Evolutionary conservation across 2,888 invertebrate genomes (phyloP), one percentile per base, ranked within the genome.

Genomic region (Chrysomela aeneicollis): DNA sequence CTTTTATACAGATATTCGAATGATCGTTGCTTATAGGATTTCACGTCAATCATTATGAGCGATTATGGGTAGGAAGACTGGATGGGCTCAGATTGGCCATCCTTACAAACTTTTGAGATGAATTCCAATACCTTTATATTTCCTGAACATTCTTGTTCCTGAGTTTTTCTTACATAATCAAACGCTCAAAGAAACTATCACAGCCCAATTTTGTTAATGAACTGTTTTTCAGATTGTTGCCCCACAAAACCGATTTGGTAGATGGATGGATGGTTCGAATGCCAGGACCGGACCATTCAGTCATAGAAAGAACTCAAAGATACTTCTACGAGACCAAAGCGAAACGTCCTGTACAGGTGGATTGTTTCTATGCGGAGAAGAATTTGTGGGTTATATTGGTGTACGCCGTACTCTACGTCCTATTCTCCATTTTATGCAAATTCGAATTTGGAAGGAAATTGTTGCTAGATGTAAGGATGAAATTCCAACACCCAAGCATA

Each of bases 281-380:
- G 83, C 88, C 88, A 0, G 94, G 95, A 32, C 85, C 94, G 8
- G 97, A 97, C 84, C 87, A 88, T 64, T 89, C 95, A 1, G 89
- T 97, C 0, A 89, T 92, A n/a, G 84, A 87, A 78, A 87, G 97
- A 51, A 89, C 94, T 0, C 96, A 97, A 81, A 87, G 92, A 57
- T 87, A 87, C 78, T 86, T 94, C 17, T 90, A 88, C 78, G 89
- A 91, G 47, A 81, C 84, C 0, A 86, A 88, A 0, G 87, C 90
- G 59, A 84, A 87, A 71, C 87, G 94, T 2, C 97, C 97, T 0
- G 87, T 87, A 5, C 95, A 96, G 82, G 86, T 93, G 80, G 86
- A 88, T 37, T 88, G 92, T 0, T 97, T 96, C 80, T 74, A 79
- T 59, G 69, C 68, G 66, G 71, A 77, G n/a, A 82, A 84, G n/a